A percentile compares a stretch with the other conserved stretches of the same genome.
Conservation (phyloP, 2,888 invertebrate species). For the Stenotaenia linearis region DNA sequence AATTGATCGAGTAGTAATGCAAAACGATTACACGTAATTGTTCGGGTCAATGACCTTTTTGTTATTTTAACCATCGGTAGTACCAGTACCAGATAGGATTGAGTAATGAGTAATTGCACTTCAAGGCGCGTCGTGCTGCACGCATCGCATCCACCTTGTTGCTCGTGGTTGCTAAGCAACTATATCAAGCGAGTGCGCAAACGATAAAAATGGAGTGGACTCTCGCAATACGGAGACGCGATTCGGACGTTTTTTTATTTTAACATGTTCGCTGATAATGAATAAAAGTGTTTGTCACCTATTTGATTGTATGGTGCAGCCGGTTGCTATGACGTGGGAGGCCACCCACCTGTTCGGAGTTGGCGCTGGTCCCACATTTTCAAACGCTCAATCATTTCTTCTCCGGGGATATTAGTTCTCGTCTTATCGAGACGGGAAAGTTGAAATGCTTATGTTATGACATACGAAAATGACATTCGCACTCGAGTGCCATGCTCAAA, state of each 20-base stretch:
- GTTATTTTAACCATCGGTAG: neutral
- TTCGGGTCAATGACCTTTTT: neutral
- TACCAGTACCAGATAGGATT: neutral
- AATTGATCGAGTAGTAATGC: too few relatives aligned
- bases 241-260: neutral
- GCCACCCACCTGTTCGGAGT: neutral
- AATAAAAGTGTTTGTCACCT: neutral
- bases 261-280: neutral
- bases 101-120: neutral
- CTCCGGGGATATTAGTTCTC: neutral
- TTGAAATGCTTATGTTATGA: neutral
- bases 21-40: neutral
- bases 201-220: neutral
- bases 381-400: neutral
- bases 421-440: neutral
- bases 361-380: neutral
- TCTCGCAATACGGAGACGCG: neutral
- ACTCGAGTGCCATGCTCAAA: neutral
- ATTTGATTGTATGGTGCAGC: neutral
- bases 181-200: neutral
- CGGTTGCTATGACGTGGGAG: constrained; percentile 5
- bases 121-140: neutral
- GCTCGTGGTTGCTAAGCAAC: neutral
- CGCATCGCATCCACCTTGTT: neutral
- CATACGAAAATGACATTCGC: neutral